Conservation (phyloP, 1,140 invertebrate species). For the Tetragnatha versicolor region DNA sequence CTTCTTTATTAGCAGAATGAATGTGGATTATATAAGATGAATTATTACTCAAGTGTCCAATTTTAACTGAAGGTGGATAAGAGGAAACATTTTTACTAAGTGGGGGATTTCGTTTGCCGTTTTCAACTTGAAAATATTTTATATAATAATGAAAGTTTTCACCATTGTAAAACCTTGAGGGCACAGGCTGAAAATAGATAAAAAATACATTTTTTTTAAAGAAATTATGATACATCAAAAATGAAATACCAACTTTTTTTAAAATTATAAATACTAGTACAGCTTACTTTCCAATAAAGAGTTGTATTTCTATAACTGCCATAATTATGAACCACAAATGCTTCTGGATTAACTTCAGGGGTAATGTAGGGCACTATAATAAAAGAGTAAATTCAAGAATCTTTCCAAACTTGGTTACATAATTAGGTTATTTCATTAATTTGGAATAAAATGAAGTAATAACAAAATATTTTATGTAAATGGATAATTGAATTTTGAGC, state of each 20-base stretch:
- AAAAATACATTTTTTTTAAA: neutral
- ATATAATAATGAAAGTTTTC: constrained; percentile 35
- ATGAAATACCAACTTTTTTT: too few relatives aligned
- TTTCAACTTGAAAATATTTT: constrained; percentile 2
- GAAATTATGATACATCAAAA: too few relatives aligned
- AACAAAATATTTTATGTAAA: too few relatives aligned
- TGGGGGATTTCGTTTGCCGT: neutral
- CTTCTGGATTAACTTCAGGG: constrained; percentile 20
- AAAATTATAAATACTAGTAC: too few relatives aligned
- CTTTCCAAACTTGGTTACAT: too few relatives aligned
- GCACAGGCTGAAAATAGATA: constrained; percentile 24
- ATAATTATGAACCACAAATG: constrained; percentile 31
- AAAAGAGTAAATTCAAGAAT: too few relatives aligned
- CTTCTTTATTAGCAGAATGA: constrained; percentile 48
- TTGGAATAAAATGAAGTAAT: too few relatives aligned
- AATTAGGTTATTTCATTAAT: too few relatives aligned
- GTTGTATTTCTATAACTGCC: constrained; percentile 22
- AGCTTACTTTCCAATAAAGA: constrained; percentile 48
- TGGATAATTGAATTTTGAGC: too few relatives aligned
- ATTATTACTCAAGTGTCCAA: constrained; percentile 29
- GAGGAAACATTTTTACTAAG: constrained; percentile 4
- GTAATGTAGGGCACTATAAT: constrained; percentile 34
- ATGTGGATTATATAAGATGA: constrained; percentile 36
- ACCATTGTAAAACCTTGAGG: constrained; percentile 37
- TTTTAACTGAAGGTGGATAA: neutral